Conservation (phyloP, 2,888 invertebrate genomes). For the Eulithis prunata region DNA sequence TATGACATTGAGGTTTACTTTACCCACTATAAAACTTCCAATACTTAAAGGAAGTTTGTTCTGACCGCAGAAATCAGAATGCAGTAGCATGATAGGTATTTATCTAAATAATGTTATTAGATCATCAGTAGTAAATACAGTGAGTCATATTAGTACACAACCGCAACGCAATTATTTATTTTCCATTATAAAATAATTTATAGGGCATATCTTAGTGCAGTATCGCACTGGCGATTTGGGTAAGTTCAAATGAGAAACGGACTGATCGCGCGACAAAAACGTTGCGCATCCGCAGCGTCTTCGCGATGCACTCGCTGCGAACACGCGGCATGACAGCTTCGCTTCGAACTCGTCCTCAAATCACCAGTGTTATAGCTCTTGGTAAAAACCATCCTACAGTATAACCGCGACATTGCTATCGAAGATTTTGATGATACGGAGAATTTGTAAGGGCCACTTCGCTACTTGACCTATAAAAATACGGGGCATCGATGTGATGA, state of each 20-base stretch:
- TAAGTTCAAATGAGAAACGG: no score
- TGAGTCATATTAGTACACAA: constrained; percentile 24
- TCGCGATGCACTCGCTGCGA: no score
- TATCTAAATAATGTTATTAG: constrained; percentile 25
- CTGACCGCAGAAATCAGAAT: constrained; percentile 13
- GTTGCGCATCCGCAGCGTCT: no score
- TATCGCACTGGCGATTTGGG: no score
- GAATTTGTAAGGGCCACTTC: neutral
- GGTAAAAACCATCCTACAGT: neutral
- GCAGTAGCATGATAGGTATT: constrained; percentile 17
- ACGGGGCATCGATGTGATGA: constrained; percentile 17
- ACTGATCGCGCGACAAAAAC: no score
- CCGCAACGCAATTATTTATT: constrained; percentile 25
- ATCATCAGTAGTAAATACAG: constrained; percentile 27
- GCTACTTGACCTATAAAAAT: constrained; percentile 22
- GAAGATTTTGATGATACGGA: neutral
- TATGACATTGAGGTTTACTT: neutral
- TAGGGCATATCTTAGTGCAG: neutral
- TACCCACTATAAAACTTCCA: neutral
- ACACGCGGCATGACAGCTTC: no score
- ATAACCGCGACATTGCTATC: neutral
- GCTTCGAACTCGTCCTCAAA: no score
- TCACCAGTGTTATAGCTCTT: neutral
- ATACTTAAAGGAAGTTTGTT: neutral
- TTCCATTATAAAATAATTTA: constrained; percentile 17